Evolutionary conservation across 1,140 invertebrate genomes (phyloP), one percentile per base, ranked within the genome.

Genomic region (Schlechtendalia chinensis): DNA sequence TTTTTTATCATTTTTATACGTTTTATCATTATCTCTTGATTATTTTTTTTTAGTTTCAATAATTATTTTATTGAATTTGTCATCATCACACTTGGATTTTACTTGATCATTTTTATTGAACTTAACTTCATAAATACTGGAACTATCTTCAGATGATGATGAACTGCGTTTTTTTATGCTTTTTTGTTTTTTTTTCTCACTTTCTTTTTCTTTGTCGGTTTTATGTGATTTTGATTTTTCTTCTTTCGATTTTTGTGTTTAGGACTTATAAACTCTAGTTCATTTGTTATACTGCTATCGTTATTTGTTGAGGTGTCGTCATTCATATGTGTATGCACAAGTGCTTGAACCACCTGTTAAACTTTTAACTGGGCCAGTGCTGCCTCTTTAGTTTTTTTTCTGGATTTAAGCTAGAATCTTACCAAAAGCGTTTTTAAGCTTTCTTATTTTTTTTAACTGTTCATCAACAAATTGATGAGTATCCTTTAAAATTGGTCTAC

Each of bases 391-490:
- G 90, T 90, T 84, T 91, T 90, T 29, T 88, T 84, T 94, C 92
- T 16, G 93, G 91, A 88, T 98, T 96, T 85, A 98, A 90, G 84
- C 95, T 96, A 84, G 92, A 93, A 32, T 96, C 96, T 86, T 98
- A 67, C 96, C 96, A 86, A 99, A 98, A 1, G 96, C 96, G 85
- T 96, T 93, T 63, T 95, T 91, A 72, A 98, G 87, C 72, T 91
- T 91, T 11, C 93, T 93, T 89, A 98, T 98, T 86, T 98, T 98
- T 84, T 96, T 93, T 85, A 95, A 93, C 85, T 97, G 96, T n/a
- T 96, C 96, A 86, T 96, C 95, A 4, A 96, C 96, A 80, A 97
- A 91, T 86, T 97, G 94, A 88, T 98, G 96, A 63, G 94, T 97
- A 84, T 98, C 96, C 79, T 93, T 93, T 81, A 80, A 81, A 81